Evolutionary conservation across 2,888 invertebrate species (phyloP).

Genomic region (Scaptomyza reducta): DNA sequence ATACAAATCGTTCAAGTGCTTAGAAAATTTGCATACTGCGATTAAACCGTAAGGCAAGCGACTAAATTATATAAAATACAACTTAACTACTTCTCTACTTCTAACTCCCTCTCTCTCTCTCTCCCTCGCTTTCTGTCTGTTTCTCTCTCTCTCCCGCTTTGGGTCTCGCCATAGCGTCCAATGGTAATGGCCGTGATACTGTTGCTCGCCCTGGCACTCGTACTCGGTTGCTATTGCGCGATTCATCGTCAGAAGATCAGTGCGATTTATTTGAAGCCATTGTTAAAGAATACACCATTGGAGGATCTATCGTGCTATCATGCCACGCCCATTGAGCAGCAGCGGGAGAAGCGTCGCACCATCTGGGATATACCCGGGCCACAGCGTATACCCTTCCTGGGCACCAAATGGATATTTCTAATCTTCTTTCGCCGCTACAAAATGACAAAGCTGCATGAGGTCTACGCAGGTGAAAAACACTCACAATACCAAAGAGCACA

Average conservation of each 20-base stretch:
- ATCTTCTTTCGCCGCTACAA: slow-evolving; percentile 86
- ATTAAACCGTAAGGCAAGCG: slow-evolving; percentile 30
- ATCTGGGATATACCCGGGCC: slow-evolving; percentile 89
- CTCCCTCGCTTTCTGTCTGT: not conserved
- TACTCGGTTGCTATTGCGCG: slow-evolving; percentile 81
- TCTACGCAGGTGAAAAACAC: slow-evolving; percentile 88
- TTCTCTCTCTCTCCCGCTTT: slow-evolving; percentile 4
- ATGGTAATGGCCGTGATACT: slow-evolving; percentile 83
- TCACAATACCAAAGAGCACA: not conserved
- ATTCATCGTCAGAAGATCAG: slow-evolving; percentile 76
- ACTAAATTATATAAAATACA: slow-evolving; percentile 12
- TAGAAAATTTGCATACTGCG: slow-evolving; percentile 59
- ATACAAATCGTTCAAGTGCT: slow-evolving; percentile 26
- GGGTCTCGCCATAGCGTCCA: slow-evolving; percentile 35
- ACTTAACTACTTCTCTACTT: not conserved
- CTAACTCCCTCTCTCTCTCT: slow-evolving; percentile 7
- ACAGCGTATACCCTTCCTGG: slow-evolving; percentile 88
- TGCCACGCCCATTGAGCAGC: slow-evolving; percentile 65
- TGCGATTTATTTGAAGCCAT: slow-evolving; percentile 70
- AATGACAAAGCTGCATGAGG: slow-evolving; percentile 91
- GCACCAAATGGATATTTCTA: slow-evolving; percentile 92
- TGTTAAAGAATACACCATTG: slow-evolving; percentile 66
- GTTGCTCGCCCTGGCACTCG: slow-evolving; percentile 79
- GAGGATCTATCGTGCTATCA: slow-evolving; percentile 76
- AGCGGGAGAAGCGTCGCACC: slow-evolving; percentile 48